Percentiles rank a stretch among this genome's conserved stretches.
These are phyloP conservation scores for Trissoscelio sp. DNA, from an alignment of 2,888 invertebrate species.

Conservation along the genomic window DNA sequence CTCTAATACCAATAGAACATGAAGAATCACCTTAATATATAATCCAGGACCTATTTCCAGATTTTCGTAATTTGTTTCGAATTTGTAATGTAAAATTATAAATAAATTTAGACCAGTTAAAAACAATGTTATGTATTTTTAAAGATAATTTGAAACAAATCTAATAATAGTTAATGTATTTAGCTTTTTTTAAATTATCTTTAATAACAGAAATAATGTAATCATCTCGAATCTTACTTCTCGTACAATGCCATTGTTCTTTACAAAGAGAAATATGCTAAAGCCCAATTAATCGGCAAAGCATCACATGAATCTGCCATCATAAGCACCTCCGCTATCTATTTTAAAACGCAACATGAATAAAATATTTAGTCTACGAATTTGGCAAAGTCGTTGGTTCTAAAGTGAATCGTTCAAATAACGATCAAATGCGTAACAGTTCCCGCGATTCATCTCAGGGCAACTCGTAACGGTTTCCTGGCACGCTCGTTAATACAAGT, in stretches of 20 bases:
- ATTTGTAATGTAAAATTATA: no score
- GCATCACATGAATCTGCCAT: slow-evolving; percentile 30
- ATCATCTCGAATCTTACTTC: background rate
- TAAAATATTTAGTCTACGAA: slow-evolving; percentile 51
- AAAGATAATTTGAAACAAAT: no score
- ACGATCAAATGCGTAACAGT: slow-evolving; percentile 45
- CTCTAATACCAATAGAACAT: no score
- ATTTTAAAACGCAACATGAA: slow-evolving; percentile 42
- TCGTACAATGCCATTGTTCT: slow-evolving; percentile 8
- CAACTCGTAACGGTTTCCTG: slow-evolving; percentile 62
- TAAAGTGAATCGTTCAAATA: slow-evolving; percentile 52
- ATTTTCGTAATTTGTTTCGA: no score
- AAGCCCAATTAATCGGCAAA: background rate
- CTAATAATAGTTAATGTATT: no score
- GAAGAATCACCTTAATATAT: no score
- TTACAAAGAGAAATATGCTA: background rate
- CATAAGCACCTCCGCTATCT: slow-evolving; percentile 28
- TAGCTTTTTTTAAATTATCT: no score
- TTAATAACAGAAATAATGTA: no score
- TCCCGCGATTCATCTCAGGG: slow-evolving; percentile 64
- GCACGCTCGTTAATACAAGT: slow-evolving; percentile 70
- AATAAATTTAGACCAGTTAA: no score
- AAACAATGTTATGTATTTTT: no score
- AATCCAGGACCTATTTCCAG: no score
- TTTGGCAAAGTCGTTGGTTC: slow-evolving; percentile 29